phyloP scores from a whole-genome alignment of 1,140 invertebrate species.

The Camponotus pennsylvanicus region DNA sequence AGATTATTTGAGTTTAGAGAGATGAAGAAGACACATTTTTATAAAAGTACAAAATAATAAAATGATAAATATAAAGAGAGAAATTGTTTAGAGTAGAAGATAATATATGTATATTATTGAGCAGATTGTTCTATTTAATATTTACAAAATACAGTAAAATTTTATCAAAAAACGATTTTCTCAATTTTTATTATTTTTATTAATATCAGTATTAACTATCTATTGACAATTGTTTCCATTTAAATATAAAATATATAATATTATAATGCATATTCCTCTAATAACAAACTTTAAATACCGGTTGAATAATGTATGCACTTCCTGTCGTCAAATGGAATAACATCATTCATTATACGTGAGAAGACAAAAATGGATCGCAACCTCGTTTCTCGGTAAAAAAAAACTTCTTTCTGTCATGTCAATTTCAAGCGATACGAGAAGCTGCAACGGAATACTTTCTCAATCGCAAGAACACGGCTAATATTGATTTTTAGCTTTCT shows the following conservation, averaged over 20 bases:
- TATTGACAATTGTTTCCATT: neutral
- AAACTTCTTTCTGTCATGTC: slow-evolving; percentile 63
- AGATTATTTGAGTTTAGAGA: neutral
- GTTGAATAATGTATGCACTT: neutral
- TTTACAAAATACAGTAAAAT: neutral
- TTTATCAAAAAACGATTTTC: neutral
- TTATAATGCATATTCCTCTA: neutral
- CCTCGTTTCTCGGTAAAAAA: slow-evolving; percentile 33
- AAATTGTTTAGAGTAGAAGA: neutral
- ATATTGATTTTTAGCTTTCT: slow-evolving; percentile 44
- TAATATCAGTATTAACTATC: slow-evolving; percentile 1
- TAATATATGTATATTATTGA: slow-evolving; percentile 5
- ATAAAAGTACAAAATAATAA: neutral
- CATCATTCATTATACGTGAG: slow-evolving; percentile 54
- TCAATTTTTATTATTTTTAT: neutral
- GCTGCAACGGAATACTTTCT: slow-evolving; percentile 27
- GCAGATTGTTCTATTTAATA: neutral
- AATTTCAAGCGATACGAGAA: slow-evolving; percentile 46
- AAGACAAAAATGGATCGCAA: slow-evolving; percentile 34
- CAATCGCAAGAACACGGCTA: slow-evolving; percentile 23
- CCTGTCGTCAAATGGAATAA: slow-evolving; percentile 3
- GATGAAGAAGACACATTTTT: neutral
- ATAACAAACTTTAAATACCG: neutral
- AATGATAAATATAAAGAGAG: neutral
- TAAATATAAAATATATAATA: neutral